Conservation (phyloP, 2,113 vertebrate species). For the Oenanthe oenanthe region DNA sequence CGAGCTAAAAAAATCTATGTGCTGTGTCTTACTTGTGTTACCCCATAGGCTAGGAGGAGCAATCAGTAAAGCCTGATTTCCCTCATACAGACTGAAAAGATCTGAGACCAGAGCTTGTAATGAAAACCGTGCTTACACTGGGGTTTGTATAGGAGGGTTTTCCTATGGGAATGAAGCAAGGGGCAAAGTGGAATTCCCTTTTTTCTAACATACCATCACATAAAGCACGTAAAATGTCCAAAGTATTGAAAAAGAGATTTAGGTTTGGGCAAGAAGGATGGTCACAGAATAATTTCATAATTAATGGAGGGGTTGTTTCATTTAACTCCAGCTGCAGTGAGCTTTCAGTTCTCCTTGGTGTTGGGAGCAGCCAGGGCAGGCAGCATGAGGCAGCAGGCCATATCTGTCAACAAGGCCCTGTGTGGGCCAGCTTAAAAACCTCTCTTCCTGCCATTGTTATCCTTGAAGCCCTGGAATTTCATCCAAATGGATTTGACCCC, state of each 20-base stretch:
- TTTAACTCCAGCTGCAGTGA: constrained; percentile 32
- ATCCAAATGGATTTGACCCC: constrained; percentile 80
- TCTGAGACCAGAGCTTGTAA: background rate
- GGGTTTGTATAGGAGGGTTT: background rate
- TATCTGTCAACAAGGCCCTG: constrained; percentile 55
- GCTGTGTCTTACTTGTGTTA: background rate
- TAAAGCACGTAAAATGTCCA: background rate
- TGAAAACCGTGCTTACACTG: background rate
- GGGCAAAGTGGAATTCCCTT: background rate
- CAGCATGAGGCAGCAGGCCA: background rate
- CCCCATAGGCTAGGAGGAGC: background rate
- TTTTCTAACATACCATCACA: background rate
- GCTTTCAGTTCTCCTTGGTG: constrained; percentile 5
- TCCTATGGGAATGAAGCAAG: background rate
- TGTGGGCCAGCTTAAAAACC: constrained; percentile 33
- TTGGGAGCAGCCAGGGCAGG: constrained; percentile 27
- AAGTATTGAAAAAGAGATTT: background rate
- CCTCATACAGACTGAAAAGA: background rate
- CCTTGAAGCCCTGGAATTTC: constrained; percentile 71
- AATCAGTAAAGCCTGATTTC: background rate
- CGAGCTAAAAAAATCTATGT: rapidly evolving
- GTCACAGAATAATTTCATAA: background rate
- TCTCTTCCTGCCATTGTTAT: constrained; percentile 79
- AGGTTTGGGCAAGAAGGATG: background rate
- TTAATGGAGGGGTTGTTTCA: background rate